Conservation (phyloP, 1,140 invertebrate species). For the Penaeus vannamei region DNA sequence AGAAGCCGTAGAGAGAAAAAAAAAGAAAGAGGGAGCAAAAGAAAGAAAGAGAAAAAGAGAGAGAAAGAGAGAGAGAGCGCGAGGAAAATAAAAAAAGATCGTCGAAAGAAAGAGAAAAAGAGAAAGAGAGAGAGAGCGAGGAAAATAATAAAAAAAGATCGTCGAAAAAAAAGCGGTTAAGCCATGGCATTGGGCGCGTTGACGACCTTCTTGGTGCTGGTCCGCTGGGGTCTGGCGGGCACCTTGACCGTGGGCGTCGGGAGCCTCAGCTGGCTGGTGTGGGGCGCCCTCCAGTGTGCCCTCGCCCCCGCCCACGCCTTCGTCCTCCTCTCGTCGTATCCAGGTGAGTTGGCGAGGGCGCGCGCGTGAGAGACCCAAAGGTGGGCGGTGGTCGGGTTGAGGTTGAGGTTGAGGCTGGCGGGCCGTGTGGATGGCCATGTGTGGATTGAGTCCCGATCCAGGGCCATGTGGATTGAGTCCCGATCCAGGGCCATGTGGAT, state of each 20-base stretch:
- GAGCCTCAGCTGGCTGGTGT: slow-evolving; percentile 47
- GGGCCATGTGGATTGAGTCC: too few species aligned
- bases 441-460: too few species aligned
- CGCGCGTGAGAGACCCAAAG: background rate
- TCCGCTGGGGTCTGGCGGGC: slow-evolving; percentile 32
- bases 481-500: too few species aligned
- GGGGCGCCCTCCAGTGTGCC: slow-evolving; percentile 56
- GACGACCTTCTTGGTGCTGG: slow-evolving; percentile 40
- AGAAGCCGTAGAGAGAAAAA: too few species aligned
- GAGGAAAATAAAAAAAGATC: background rate
- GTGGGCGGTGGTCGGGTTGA: background rate
- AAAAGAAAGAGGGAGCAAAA: too few species aligned
- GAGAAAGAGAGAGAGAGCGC: background rate
- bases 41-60: background rate
- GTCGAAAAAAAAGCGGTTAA: background rate
- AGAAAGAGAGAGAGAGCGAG: background rate
- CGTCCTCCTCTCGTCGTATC: slow-evolving; percentile 64
- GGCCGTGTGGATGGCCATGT: background rate
- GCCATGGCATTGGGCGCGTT: slow-evolving; percentile 43
- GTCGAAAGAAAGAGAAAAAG: background rate
- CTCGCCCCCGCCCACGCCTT: slow-evolving; percentile 65
- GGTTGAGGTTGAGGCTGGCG: background rate
- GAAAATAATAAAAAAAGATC: background rate
- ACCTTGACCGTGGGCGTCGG: slow-evolving; percentile 52
- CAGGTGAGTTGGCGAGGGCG: slow-evolving; percentile 52